Base-by-base conservation (phyloP, 1,140 invertebrate species). In the Meloidogyne chitwoodi region DNA sequence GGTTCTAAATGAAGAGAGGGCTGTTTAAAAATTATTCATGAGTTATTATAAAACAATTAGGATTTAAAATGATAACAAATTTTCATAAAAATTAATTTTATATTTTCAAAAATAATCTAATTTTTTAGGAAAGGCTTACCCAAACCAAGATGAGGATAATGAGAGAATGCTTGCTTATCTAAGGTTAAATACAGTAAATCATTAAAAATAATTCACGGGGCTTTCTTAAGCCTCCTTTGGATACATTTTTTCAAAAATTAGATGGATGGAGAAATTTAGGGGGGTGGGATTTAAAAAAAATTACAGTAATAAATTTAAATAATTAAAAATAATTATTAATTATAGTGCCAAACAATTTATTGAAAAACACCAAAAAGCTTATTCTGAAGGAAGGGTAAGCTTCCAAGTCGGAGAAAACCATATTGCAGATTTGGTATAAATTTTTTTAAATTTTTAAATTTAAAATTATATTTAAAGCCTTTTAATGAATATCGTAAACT, bases 131-230 rank as follows among this genome's bases (percentile, higher is more conserved):
- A 85, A 85, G 68, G 22, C 68, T 19, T 86, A 70, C 68, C 27
- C 78, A 68, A 66, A 73, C 64, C 81, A 86, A 38, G 76, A 79
- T 26, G 74, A 78, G 63, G 85, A 86, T 69, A 83, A 81, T 27
- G 75, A 80, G 19, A 81, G 83, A 31, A 87, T 86, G 85, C 76
- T 87, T 38, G 80, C 85, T 29, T 85, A 84, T 78, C 71, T 85
- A 70, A 72, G 78, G 71, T 31, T 27, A 64, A 24, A 29, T 38
- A 10, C 2, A 31, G 4, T 38, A 38, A 38, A 31, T 31, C 4
- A 38, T 38, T 10, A n/a, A n/a, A n/a, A n/a, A n/a, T n/a, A n/a
- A n/a, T n/a, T n/a, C n/a, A n/a, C n/a, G n/a, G n/a, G n/a, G n/a
- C n/a, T n/a, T n/a, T n/a, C n/a, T n/a, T n/a, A n/a, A n/a, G n/a